Evolutionary conservation across 2,797 vertebrate species (phyloP).

Genomic region (Anguilla megastoma): DNA sequence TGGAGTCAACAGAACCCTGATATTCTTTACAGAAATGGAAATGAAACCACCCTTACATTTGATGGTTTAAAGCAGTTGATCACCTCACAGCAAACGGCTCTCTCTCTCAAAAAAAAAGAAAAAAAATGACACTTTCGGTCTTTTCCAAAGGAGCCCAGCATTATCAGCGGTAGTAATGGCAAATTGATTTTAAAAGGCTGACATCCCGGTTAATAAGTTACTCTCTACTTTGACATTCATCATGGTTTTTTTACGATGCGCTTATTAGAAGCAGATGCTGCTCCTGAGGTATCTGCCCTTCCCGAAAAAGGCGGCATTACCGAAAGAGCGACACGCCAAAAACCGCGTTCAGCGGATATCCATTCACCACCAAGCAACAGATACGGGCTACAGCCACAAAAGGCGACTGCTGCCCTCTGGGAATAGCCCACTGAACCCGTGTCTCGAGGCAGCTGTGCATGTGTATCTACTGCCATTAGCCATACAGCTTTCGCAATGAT

Average conservation of each 20-base stretch:
- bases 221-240: slow-evolving; percentile 28
- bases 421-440: not conserved
- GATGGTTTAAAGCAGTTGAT: not conserved
- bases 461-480: not conserved
- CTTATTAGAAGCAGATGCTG: slow-evolving; percentile 30
- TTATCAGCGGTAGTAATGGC: slow-evolving; percentile 19
- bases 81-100: not conserved
- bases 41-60: not conserved
- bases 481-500: not conserved
- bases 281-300: not conserved
- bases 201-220: slow-evolving; percentile 24
- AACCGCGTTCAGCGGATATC: not conserved
- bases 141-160: not conserved
- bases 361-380: not conserved
- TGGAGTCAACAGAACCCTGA: not conserved
- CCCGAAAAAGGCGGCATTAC: not conserved
- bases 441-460: slow-evolving; percentile 4
- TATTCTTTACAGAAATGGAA: not conserved
- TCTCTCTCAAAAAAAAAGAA: not conserved
- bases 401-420: not conserved
- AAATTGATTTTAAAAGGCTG: slow-evolving; percentile 36
- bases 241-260: slow-evolving; percentile 2
- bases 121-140: not conserved
- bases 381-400: not conserved
- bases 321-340: not conserved